These are phyloP conservation scores for Pegoplata infirma DNA, from an alignment of 2,888 invertebrate genomes.

Conservation along the genomic window DNA sequence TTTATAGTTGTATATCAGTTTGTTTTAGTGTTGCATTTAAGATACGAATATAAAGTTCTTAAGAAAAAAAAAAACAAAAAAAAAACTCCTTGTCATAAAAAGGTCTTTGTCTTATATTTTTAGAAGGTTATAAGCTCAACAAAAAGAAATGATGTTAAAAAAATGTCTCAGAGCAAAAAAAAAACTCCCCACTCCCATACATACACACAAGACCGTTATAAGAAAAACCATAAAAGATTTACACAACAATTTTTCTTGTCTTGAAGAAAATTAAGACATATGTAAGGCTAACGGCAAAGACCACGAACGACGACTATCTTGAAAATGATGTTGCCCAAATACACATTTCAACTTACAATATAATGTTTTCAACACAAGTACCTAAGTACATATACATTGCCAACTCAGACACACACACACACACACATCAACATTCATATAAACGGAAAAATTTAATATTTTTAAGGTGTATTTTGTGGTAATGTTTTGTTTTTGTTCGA, in stretches of 20 bases:
- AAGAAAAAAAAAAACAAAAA: background rate
- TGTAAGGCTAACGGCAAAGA: background rate
- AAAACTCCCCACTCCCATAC: background rate
- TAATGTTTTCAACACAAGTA: background rate
- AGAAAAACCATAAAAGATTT: background rate
- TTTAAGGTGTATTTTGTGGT: constrained; percentile 26
- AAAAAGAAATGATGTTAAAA: constrained; percentile 15
- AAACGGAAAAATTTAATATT: background rate
- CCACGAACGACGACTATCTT: no score
- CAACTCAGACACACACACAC: background rate
- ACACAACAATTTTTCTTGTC: background rate
- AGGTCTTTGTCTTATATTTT: constrained; percentile 16
- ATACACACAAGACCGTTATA: background rate
- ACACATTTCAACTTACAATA: background rate
- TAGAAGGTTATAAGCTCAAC: constrained; percentile 19
- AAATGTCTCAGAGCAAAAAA: background rate
- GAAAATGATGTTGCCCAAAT: background rate
- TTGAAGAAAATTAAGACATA: constrained; percentile 14
- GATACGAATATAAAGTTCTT: background rate
- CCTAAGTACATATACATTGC: background rate
- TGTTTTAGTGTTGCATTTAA: constrained; percentile 9
- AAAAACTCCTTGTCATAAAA: constrained; percentile 38
- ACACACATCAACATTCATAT: background rate
- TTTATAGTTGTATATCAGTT: constrained; percentile 30
- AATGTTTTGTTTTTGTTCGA: constrained; percentile 25